Conservation (phyloP, 2,797 vertebrate species). For the Sandelia bainsii region DNA sequence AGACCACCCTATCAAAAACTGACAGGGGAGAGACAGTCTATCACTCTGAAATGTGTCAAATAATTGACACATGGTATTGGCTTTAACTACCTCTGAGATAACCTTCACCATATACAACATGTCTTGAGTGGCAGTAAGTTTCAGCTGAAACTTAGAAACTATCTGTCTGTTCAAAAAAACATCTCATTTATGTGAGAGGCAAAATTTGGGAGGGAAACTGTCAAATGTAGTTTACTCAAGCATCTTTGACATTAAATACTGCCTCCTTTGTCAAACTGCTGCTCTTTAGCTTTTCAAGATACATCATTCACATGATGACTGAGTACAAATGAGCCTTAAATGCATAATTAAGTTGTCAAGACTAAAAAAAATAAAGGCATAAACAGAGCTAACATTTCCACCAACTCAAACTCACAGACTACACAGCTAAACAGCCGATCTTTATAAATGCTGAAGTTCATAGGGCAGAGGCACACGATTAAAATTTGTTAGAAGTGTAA, state of each 20-base stretch:
- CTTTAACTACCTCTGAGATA: conserved; percentile 42
- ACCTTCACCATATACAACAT: conserved; percentile 17
- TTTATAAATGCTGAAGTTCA: conserved; percentile 17
- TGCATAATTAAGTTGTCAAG: conserved; percentile 18
- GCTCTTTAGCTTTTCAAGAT: conserved; percentile 20
- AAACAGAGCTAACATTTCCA: background rate
- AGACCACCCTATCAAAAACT: conserved; percentile 31
- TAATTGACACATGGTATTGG: conserved; percentile 9
- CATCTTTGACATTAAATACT: conserved; percentile 6
- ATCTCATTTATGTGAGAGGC: background rate
- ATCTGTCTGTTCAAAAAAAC: background rate
- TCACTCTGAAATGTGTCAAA: conserved; percentile 30
- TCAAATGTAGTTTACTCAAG: conserved; percentile 8
- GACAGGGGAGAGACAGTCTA: conserved; percentile 3
- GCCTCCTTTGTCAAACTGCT: background rate
- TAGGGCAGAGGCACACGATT: conserved; percentile 45
- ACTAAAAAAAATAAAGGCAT: conserved; percentile 2
- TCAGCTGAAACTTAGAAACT: conserved; percentile 33
- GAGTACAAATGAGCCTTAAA: conserved; percentile 14
- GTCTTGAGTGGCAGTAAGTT: background rate
- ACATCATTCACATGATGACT: conserved; percentile 8
- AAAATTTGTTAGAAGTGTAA: conserved; percentile 65
- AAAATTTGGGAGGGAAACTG: conserved; percentile 4
- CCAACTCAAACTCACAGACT: background rate
- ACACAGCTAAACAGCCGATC: background rate